phyloP scores from a whole-genome alignment of 64 coral and sea anemone genomes.

The Porites lutea region DNA sequence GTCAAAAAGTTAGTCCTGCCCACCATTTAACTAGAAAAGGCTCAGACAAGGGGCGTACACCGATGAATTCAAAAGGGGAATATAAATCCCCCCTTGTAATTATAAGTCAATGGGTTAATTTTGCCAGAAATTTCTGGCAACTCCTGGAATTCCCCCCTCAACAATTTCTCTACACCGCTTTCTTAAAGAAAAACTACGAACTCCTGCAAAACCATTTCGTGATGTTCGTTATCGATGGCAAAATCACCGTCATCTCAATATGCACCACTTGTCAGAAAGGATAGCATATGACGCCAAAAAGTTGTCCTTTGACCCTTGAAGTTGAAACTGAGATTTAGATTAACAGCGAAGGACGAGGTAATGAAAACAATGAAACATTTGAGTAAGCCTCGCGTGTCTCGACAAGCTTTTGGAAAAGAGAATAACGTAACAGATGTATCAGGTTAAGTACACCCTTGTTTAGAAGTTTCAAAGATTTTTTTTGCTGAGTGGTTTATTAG shows the following conservation, averaged over 20 bases:
- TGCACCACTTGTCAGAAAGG: constrained; percentile 48
- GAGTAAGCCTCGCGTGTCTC: not conserved
- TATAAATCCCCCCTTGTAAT: constrained; percentile 5
- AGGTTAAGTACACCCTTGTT: not conserved
- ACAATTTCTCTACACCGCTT: not conserved
- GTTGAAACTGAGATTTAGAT: constrained; percentile 61
- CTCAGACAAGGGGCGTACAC: constrained; percentile 36
- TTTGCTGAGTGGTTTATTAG: not conserved
- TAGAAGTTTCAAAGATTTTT: constrained; percentile 5
- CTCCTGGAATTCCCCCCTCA: not conserved
- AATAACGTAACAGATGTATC: constrained; percentile 10
- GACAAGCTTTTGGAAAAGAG: constrained; percentile 14
- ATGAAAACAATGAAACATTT: constrained; percentile 43
- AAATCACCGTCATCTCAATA: constrained; percentile 41
- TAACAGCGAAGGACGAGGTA: constrained; percentile 35
- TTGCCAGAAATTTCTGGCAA: not conserved
- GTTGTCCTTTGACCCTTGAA: constrained; percentile 43
- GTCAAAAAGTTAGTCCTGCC: constrained; percentile 59
- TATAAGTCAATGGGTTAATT: not conserved
- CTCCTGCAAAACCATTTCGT: constrained; percentile 18
- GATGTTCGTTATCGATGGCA: constrained; percentile 25
- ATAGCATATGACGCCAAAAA: constrained; percentile 61
- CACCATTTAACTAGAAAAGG: constrained; percentile 61
- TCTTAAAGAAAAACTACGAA: not conserved
- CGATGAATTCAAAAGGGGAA: constrained; percentile 16